Percentiles rank a stretch among this genome's conserved stretches.
Conservation (phyloP, 1,140 invertebrate species). For the Aphelenchoides avenae region DNA sequence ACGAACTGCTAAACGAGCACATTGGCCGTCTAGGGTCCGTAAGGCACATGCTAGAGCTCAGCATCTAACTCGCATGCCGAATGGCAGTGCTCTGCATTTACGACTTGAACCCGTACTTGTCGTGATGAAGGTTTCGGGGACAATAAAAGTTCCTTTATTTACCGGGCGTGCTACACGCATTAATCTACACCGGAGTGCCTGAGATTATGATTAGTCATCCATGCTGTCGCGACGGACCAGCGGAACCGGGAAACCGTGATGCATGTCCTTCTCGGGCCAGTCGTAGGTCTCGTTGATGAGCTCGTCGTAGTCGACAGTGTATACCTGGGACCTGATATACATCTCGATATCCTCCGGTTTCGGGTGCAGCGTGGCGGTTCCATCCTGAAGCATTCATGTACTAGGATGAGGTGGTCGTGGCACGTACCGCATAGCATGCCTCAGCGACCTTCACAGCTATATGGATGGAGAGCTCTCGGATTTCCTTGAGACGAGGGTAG, state of each 20-base stretch:
- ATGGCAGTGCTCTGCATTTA: no score
- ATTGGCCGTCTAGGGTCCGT: no score
- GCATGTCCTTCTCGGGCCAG: conserved; percentile 62
- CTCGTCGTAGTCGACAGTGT: conserved; percentile 64
- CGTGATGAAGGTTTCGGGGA: no score
- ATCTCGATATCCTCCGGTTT: conserved; percentile 64
- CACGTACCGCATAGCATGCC: conserved; percentile 70
- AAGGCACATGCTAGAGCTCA: no score
- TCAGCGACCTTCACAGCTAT: conserved; percentile 80
- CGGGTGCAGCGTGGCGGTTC: conserved; percentile 63
- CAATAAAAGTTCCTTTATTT: no score
- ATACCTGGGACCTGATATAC: conserved; percentile 63
- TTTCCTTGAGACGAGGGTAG: conserved; percentile 84
- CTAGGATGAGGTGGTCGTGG: background rate
- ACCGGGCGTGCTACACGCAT: no score
- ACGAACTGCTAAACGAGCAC: no score
- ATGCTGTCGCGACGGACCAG: conserved; percentile 18
- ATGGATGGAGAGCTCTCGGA: conserved; percentile 78
- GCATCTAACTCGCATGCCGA: no score
- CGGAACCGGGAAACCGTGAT: conserved; percentile 54
- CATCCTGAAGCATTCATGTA: conserved; percentile 60
- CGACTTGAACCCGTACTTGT: no score
- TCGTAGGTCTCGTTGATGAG: conserved; percentile 62
- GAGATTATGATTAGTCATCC: conserved; percentile 34
- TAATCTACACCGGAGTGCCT: no score